Evolutionary conservation across 2,888 invertebrate species (phyloP), one percentile per base, ranked within the genome.

Genomic region (Cerceris rybyensis): DNA sequence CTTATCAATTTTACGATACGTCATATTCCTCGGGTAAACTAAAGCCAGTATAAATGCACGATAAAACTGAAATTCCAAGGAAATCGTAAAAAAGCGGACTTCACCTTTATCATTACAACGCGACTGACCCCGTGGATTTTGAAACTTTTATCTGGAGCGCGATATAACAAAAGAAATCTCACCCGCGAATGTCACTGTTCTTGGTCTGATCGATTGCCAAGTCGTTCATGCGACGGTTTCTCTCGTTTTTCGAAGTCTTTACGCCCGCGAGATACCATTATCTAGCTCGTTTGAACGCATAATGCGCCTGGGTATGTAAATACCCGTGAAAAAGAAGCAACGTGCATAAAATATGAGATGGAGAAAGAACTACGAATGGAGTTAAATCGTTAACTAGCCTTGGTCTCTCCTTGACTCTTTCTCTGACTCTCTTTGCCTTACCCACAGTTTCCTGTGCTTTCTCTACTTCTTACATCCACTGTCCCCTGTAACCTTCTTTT

Each of bases 301-400:
- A 49, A 54, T 61, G 61, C 39, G 39, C 41, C n/a, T 41, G 28
- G 13, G 39, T 46, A 58, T 49, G 67, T 58, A 67, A 72, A 55
- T 55, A 55, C 49, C 60, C n/a, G 11, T 13, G 46, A 16, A 41
- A 54, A 66, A 46, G 54, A 54, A 71, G 17, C 41, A 49, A 54
- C 49, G 6, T 41, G 14, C 52, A 70, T 16, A 42, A 65, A 50
- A 70, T 52, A 52, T 16, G 8, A 28, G 13, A 57, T 59, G 42
- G 41, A 50, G 50, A 17, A 65, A 43, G 52, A 11, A 9, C 55
- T 14, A 11, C 7, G 63, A 46, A 43, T n/a, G 16, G 13, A 28
- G 64, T 64, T 70, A 70, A 57, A 57, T 57, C 17, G 63, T 70
- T 70, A 64, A 64, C 52, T 13, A 49, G 43, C 61, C n/a, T 54